phyloP scores from a whole-genome alignment of 2,888 invertebrate species.

The Allacma fusca region DNA sequence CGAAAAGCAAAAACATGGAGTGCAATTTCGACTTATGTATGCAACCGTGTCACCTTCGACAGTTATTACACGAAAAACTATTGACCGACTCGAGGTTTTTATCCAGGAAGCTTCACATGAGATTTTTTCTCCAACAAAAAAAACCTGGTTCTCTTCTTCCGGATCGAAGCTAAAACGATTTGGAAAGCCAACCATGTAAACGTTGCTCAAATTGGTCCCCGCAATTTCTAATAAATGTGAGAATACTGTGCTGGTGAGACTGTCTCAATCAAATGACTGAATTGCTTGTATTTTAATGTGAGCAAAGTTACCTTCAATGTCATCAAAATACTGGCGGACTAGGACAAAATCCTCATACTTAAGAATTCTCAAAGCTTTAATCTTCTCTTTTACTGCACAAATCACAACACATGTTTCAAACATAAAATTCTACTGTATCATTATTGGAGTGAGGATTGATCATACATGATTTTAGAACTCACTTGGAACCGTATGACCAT shows the following conservation, averaged over 20 bases:
- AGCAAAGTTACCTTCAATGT: constrained; percentile 22
- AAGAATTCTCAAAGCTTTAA: neutral
- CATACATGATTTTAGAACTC: too few species aligned
- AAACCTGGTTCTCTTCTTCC: constrained; percentile 22
- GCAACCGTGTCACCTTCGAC: constrained; percentile 14
- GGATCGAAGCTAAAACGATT: constrained; percentile 35
- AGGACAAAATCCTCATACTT: constrained; percentile 16
- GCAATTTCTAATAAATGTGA: constrained; percentile 8
- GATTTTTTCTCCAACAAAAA: constrained; percentile 30
- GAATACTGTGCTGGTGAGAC: too few species aligned
- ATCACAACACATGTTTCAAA: too few species aligned
- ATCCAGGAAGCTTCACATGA: constrained; percentile 27
- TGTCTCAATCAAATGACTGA: too few species aligned
- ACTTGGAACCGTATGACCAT: constrained; percentile 18
- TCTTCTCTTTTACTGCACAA: constrained; percentile 26
- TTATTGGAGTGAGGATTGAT: too few species aligned
- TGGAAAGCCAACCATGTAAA: constrained; percentile 22
- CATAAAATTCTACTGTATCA: neutral
- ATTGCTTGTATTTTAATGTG: too few species aligned
- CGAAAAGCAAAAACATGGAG: constrained; percentile 13
- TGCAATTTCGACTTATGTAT: neutral
- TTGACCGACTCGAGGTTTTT: neutral
- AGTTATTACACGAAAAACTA: constrained; percentile 6
- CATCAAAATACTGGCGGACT: constrained; percentile 33
- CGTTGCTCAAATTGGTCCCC: constrained; percentile 31